Evolutionary conservation across 2,888 invertebrate genomes (phyloP), one percentile per base, ranked within the genome.

Genomic region (Eupithecia subumbrata): DNA sequence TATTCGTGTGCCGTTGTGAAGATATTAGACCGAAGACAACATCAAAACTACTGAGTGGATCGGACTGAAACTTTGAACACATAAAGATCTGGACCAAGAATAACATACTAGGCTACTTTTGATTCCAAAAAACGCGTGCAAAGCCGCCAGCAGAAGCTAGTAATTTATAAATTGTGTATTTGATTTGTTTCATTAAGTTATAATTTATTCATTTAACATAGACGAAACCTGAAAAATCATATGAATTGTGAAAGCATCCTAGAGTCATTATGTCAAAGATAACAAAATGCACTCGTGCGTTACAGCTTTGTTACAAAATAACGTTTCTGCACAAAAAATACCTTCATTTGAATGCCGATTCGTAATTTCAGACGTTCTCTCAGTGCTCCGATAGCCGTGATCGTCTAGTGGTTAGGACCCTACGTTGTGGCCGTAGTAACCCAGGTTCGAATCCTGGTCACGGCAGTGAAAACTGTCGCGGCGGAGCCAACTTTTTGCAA

Each of bases 401-500:
- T 96, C 95, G 95, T 96, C 95, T 96, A 96, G 95, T 96, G 96
- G 96, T 96, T 96, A 96, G 96, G 96, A 96, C 96, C 95, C 96
- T 96, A 96, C 96, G 96, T 96, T 96, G 96, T 96, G 96, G 96
- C 96, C 96, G 96, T 96, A 96, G 96, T 96, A 96, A 96, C 96
- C 96, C 96, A 96, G 96, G 96, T 96, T 96, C 96, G 96, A 96
- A 96, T 96, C 96, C 96, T 90, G 90, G 91, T 91, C 91, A 92
- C 90, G 89, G 89, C 89, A 89, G 87, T 88, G 87, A 95, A 95
- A 94, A 87, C 87, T 86, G 87, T 86, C 86, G 70, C 83, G 85
- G 87, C 76, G 86, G 87, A 84, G 87, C 56, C 12, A 43, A 22
- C 69, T 79, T 82, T 81, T 80, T 72, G 34, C 48, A 30, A 68